Conservation (phyloP, 2,113 vertebrate species). For the Erinaceus europaeus region DNA sequence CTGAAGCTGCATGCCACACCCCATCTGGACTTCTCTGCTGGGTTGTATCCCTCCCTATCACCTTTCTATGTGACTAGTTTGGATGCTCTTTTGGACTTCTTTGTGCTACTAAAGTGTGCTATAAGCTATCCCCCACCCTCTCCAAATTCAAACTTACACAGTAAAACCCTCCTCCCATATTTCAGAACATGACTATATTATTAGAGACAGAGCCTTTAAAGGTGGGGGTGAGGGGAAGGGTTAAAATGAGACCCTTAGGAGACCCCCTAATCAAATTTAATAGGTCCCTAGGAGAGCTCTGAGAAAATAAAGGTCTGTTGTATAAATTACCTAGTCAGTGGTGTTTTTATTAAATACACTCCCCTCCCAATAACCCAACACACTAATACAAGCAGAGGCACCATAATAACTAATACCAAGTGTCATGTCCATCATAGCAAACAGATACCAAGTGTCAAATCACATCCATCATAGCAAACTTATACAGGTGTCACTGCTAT, state of each 20-base stretch:
- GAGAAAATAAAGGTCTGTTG: background rate
- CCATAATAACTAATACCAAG: background rate
- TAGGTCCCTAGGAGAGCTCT: background rate
- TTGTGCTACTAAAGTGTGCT: background rate
- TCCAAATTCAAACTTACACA: background rate
- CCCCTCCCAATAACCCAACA: no score
- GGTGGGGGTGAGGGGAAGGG: background rate
- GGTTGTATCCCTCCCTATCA: background rate
- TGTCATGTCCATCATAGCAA: background rate
- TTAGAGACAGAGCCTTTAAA: background rate
- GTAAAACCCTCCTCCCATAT: background rate
- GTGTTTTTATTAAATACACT: no score
- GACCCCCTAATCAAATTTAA: no score
- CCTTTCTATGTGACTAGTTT: fast-evolving
- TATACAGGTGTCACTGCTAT: no score
- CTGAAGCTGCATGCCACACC: background rate
- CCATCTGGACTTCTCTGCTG: background rate
- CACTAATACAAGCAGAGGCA: no score
- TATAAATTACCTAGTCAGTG: background rate
- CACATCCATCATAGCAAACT: no score
- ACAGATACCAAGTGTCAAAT: background rate
- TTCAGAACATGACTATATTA: background rate
- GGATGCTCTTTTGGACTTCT: background rate
- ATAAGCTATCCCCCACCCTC: background rate
- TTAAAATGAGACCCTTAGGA: background rate